Evolutionary conservation across 2,888 invertebrate genomes (phyloP).

Genomic region (Pollenia griseotomentosa): DNA sequence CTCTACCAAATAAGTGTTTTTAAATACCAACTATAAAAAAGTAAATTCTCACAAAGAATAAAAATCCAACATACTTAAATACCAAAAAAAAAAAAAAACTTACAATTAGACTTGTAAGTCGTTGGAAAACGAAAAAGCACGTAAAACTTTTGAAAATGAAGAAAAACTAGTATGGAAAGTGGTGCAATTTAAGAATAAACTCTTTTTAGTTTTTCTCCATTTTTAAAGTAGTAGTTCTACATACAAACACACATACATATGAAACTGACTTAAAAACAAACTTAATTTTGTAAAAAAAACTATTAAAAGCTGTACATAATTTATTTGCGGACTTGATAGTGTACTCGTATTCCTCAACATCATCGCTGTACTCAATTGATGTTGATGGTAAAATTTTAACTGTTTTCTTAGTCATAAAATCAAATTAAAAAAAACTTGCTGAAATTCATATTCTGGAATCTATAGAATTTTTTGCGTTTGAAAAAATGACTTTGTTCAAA

Average conservation of each 20-base stretch:
- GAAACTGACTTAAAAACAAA: background rate
- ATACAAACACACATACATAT: background rate
- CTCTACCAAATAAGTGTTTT: constrained; percentile 35
- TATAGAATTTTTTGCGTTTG: background rate
- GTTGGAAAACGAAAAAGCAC: constrained; percentile 11
- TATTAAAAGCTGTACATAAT: constrained; percentile 36
- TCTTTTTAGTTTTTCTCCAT: constrained; percentile 40
- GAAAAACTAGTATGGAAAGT: constrained; percentile 70
- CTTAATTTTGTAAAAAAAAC: constrained; percentile 30
- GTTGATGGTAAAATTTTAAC: constrained; percentile 33
- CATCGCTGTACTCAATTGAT: constrained; percentile 43
- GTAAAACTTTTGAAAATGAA: constrained; percentile 29
- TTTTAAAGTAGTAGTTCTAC: constrained; percentile 38
- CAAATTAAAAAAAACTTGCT: constrained; percentile 30
- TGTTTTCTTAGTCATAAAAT: constrained; percentile 25
- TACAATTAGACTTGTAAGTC: constrained; percentile 54
- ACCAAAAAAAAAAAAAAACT: constrained; percentile 1
- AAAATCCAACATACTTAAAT: background rate
- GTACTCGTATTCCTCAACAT: background rate
- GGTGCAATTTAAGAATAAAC: constrained; percentile 69
- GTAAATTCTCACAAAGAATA: constrained; percentile 24
- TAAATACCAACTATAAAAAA: constrained; percentile 45
- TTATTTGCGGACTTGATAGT: constrained; percentile 40
- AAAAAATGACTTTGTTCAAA: background rate
- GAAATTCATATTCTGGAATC: background rate